A percentile compares a stretch with the other conserved stretches of the same genome.
Conservation (phyloP, 2,888 invertebrate species). For the Drosophila kuntzei region DNA sequence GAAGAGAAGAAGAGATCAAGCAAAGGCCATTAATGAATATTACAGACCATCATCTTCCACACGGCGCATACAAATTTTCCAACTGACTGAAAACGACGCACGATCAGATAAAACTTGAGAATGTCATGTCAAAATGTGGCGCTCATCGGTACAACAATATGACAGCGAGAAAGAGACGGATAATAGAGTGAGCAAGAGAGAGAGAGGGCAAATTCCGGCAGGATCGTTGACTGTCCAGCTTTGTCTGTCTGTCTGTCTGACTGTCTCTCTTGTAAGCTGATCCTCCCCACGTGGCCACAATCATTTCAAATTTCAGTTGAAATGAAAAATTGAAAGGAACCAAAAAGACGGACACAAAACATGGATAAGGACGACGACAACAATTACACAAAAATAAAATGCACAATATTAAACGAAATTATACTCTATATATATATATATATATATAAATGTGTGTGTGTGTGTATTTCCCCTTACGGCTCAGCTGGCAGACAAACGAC, state of each 20-base stretch:
- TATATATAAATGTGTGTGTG: slow-evolving; percentile 1
- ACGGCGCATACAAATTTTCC: slow-evolving; percentile 62
- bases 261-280: slow-evolving; percentile 52
- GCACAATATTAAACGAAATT: slow-evolving; percentile 79
- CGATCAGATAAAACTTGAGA: slow-evolving; percentile 71
- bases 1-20: slow-evolving; percentile 21
- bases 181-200: neutral
- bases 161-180: slow-evolving; percentile 7
- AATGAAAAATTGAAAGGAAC: slow-evolving; percentile 71
- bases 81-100: slow-evolving; percentile 71
- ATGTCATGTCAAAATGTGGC: slow-evolving; percentile 77
- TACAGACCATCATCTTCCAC: slow-evolving; percentile 49
- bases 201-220: slow-evolving; percentile 31
- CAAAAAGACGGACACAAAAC: slow-evolving; percentile 45
- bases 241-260: neutral
- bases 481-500: slow-evolving; percentile 64
- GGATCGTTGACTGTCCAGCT: slow-evolving; percentile 29
- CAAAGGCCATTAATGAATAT: slow-evolving; percentile 67
- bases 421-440: slow-evolving; percentile 49
- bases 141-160: slow-evolving; percentile 57
- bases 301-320: slow-evolving; percentile 61
- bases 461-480: slow-evolving; percentile 32
- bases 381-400: slow-evolving; percentile 81
- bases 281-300: slow-evolving; percentile 57
- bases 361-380: slow-evolving; percentile 64